phyloP scores from a whole-genome alignment of 2,888 invertebrate species.

The Heliconius ismenius region DNA sequence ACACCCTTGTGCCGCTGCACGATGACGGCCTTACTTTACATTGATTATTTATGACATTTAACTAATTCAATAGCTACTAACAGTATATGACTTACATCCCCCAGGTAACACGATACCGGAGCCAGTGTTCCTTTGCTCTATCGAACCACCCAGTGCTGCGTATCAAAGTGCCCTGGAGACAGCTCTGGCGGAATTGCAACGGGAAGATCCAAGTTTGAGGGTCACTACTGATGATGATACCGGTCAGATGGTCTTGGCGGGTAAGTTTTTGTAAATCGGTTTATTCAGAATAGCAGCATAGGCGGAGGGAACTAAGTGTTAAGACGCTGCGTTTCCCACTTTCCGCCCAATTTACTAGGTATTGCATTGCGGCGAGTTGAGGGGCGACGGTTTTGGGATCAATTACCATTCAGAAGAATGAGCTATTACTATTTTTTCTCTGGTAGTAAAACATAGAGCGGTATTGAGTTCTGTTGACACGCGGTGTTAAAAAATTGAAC shows the following conservation, averaged over 20 bases:
- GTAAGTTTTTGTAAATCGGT: conserved; percentile 57
- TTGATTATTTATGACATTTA: too few relatives aligned
- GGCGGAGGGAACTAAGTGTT: neutral
- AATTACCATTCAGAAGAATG: too few relatives aligned
- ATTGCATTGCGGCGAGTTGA: neutral
- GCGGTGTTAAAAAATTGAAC: too few relatives aligned
- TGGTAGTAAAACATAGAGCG: too few relatives aligned
- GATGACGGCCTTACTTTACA: too few relatives aligned
- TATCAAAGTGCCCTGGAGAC: conserved; percentile 88
- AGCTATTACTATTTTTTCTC: too few relatives aligned
- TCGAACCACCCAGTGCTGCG: conserved; percentile 93
- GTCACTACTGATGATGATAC: conserved; percentile 89
- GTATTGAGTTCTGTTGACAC: too few relatives aligned
- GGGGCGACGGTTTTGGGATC: too few relatives aligned
- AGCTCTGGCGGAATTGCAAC: conserved; percentile 89
- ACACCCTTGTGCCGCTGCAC: too few relatives aligned
- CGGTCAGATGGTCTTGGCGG: conserved; percentile 92
- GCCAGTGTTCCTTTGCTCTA: conserved; percentile 97
- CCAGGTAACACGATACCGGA: conserved; percentile 89
- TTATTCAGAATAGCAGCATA: neutral
- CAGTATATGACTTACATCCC: too few relatives aligned
- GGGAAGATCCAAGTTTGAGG: conserved; percentile 95
- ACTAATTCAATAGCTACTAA: neutral
- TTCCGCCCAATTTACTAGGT: neutral
- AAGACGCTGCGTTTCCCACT: neutral